Evolutionary conservation across 2,888 invertebrate genomes (phyloP), one percentile per base, ranked within the genome.

Genomic region (Tineola bisselliella): DNA sequence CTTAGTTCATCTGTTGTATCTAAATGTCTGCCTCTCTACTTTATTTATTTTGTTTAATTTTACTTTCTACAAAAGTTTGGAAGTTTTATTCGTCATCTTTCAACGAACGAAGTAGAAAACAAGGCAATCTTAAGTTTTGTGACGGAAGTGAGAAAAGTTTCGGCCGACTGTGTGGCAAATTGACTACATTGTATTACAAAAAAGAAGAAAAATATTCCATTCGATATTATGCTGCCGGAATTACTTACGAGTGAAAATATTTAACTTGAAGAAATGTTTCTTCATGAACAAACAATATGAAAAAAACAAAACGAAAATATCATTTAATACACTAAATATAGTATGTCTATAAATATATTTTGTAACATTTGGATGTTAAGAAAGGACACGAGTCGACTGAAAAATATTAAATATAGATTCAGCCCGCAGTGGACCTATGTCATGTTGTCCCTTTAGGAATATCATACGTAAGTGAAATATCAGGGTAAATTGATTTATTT

Each of bases 71-170:
- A 44, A 56, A 64, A 68, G 68, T 69, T 66, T 68, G 65, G 12
- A 76, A 77, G 71, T 78, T 77, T 75, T 73, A 76, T 78, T 73
- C 71, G 73, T 76, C 76, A 77, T 77, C 71, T 74, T 72, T 70
- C 72, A 69, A 68, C 63, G 71, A 70, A 67, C 70, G 73, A 70
- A 74, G 75, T 75, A 70, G 76, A 76, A 80, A 79, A 80, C 78
- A 79, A 79, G 77, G 76, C 79, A 81, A 81, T 81, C 77, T 77
- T 72, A 79, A 81, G 70, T 79, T 79, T 59, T 71, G 69, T 69
- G 73, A 71, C 69, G 70, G 70, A 73, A 69, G 70, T 66, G 70
- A 69, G 73, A 66, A 74, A 80, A 79, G 71, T 78, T 78, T 73
- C 62, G 65, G 71, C 63, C 64, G 70, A 67, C 69, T 72, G 69